These are phyloP conservation scores for Steatocranus sp. DNA, from an alignment of 2,797 vertebrate species.

Conservation along the genomic window DNA sequence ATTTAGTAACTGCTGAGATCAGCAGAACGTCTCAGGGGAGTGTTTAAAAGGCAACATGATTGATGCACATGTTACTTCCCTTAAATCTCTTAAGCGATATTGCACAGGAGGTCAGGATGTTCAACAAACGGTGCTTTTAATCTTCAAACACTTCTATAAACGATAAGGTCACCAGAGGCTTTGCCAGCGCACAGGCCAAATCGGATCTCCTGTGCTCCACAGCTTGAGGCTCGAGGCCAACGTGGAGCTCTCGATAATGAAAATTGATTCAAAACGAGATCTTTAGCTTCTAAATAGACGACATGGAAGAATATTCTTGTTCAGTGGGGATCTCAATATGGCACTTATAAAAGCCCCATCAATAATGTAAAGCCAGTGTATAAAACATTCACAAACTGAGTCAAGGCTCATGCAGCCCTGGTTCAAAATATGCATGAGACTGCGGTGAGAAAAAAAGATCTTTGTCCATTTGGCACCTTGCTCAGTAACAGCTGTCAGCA, in stretches of 20 bases:
- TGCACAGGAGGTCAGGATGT: constrained; percentile 40
- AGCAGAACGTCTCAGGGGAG: constrained; percentile 33
- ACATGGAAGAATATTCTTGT: constrained; percentile 62
- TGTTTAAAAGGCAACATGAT: constrained; percentile 48
- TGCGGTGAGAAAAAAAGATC: constrained; percentile 7
- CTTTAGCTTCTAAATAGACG: constrained; percentile 67
- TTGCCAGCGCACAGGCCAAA: not conserved
- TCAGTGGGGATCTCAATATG: constrained; percentile 63
- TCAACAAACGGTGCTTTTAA: constrained; percentile 51
- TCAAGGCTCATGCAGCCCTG: constrained; percentile 31
- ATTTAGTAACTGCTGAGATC: constrained; percentile 47
- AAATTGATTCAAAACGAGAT: constrained; percentile 67
- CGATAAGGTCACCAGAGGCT: constrained; percentile 35
- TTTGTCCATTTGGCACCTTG: constrained; percentile 1
- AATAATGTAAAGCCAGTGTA: constrained; percentile 69
- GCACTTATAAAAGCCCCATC: constrained; percentile 69
- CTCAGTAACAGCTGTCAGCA: constrained; percentile 19
- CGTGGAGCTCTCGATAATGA: constrained; percentile 41
- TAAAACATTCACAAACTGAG: constrained; percentile 69
- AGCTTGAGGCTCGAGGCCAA: not conserved
- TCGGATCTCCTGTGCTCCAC: not conserved
- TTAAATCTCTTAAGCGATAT: constrained; percentile 47
- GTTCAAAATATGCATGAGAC: constrained; percentile 34
- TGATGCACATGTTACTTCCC: constrained; percentile 45
- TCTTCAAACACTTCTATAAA: constrained; percentile 34